These are phyloP conservation scores for Iselma pallidipennis DNA, from an alignment of 2,888 invertebrate species.

Conservation along the genomic window DNA sequence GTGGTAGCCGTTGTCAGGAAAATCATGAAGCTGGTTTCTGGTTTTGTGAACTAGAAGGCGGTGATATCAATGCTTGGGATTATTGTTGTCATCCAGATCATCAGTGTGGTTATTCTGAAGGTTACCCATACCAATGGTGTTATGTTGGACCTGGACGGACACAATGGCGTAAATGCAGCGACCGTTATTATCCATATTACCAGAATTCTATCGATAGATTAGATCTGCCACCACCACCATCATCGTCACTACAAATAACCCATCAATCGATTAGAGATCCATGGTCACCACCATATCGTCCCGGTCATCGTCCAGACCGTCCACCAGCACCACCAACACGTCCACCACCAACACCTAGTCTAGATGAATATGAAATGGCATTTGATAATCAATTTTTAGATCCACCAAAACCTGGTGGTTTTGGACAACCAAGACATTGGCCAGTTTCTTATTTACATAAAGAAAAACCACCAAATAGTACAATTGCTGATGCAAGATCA, in stretches of 20 bases:
- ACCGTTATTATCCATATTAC: constrained; percentile 73
- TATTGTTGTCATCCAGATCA: constrained; percentile 84
- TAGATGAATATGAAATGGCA: constrained; percentile 52
- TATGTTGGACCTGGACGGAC: constrained; percentile 77
- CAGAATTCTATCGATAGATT: constrained; percentile 45
- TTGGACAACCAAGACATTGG: constrained; percentile 64
- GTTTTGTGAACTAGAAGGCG: constrained; percentile 80
- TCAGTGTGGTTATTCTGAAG: constrained; percentile 82
- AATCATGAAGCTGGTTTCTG: constrained; percentile 80
- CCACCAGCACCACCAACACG: constrained; percentile 50
- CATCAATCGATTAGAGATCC: background rate
- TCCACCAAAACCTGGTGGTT: constrained; percentile 58
- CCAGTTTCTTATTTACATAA: constrained; percentile 82
- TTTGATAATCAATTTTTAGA: constrained; percentile 56
- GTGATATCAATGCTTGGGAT: constrained; percentile 75
- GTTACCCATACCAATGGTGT: constrained; percentile 84
- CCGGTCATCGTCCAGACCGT: constrained; percentile 46
- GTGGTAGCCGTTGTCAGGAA: constrained; percentile 68
- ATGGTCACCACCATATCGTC: constrained; percentile 30
- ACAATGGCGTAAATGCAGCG: constrained; percentile 88
- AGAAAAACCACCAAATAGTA: constrained; percentile 72
- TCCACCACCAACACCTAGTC: constrained; percentile 53
- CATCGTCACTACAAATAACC: constrained; percentile 43
- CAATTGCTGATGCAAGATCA: constrained; percentile 30
- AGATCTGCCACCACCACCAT: constrained; percentile 34